Base-by-base conservation (phyloP, 2,888 invertebrate genomes). In the Thymelicus lineola region DNA sequence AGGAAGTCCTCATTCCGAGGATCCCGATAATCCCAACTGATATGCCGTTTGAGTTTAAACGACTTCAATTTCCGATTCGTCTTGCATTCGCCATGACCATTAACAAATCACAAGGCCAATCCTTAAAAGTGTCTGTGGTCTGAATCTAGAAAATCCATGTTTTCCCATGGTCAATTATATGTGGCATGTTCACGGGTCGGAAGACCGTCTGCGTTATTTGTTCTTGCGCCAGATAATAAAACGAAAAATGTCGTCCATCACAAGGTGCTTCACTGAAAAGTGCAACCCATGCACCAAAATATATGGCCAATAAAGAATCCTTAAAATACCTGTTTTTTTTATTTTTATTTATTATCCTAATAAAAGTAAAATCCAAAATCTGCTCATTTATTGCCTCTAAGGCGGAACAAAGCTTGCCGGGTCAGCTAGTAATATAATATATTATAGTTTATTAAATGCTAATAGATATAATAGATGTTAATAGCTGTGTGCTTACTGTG, bases 91-190 rank as follows among this genome's bases (percentile, higher is more conserved):
- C 63, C 57, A 69, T 57, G 63, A 69, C 63, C 28, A 68, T 68
- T 42, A 80, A 82, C 71, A 82, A 82, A 75, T 76, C 80, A 55
- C 78, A 80, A 74, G 64, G 64, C 53, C 58, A 69, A 69, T 55
- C 62, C 55, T 57, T 62, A 17, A 62, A 57, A 62, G n/a, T n/a
- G 42, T 62, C 20, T 71, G 71, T 66, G 66, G 62, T 36, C 38
- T 66, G 12, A 65, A 62, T 66, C 66, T 80, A 50, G 74, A 76
- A 73, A 58, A 73, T 72, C 63, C 75, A 72, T 75, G 75, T 71
- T 76, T 58, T 59, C n/a, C n/a, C n/a, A n/a, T n/a, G n/a, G n/a
- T n/a, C n/a, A n/a, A n/a, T n/a, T n/a, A n/a, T n/a, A n/a, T n/a
- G n/a, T n/a, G n/a, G n/a, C n/a, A n/a, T n/a, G n/a, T n/a, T n/a